phyloP scores from a whole-genome alignment of 2,113 vertebrate species.

The Trichomycterus rosablanca region DNA sequence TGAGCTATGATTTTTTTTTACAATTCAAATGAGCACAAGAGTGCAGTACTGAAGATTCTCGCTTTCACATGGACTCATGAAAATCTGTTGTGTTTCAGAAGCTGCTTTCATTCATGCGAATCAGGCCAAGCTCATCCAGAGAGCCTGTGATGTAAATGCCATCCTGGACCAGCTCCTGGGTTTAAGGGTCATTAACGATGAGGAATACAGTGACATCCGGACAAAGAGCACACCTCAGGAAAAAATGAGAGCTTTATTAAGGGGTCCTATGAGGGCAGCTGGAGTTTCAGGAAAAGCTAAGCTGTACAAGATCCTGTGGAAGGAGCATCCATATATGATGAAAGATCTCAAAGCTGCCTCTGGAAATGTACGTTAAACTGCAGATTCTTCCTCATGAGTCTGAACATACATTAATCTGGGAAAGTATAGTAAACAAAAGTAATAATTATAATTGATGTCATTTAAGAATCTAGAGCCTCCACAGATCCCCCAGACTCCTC shows the following conservation, averaged over 20 bases:
- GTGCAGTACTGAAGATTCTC: too few relatives aligned
- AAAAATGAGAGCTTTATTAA: conserved; percentile 31
- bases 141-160: background rate
- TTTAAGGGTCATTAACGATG: background rate
- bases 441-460: too few relatives aligned
- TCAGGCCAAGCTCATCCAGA: accelerated
- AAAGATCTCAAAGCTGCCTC: conserved; percentile 20
- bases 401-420: too few relatives aligned
- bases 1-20: background rate
- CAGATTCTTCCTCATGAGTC: too few relatives aligned
- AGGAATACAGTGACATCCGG: background rate
- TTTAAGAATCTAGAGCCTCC: too few relatives aligned
- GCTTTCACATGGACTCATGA: too few relatives aligned
- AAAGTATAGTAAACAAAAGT: too few relatives aligned
- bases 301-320: conserved; percentile 22
- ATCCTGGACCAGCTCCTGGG: conserved; percentile 52
- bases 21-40: too few relatives aligned
- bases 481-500: too few relatives aligned
- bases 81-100: conserved; percentile 1
- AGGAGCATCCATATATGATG: background rate
- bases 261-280: background rate
- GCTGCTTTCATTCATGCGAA: conserved; percentile 52
- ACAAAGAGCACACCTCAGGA: background rate
- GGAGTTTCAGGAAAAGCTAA: conserved; percentile 19
- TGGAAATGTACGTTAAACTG: too few relatives aligned